Evolutionary conservation across 2,888 invertebrate species (phyloP), one percentile per base, ranked within the genome.

Genomic region (Aporophyla lueneburgensis): DNA sequence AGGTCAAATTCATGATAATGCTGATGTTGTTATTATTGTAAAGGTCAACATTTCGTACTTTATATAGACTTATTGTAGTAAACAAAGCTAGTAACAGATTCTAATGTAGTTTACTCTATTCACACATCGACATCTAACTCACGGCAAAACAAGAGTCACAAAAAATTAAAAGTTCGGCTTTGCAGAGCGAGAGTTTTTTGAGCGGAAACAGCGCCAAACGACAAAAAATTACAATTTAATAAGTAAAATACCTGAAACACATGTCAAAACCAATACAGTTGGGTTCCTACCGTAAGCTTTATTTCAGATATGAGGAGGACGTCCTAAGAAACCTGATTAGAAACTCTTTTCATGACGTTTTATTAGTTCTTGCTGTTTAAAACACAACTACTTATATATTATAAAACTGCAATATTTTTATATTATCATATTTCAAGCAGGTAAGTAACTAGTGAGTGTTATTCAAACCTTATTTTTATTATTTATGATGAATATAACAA

Each of bases 121-220:
- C n/a, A 33, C 33, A 59, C n/a, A 21, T 74, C 16, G 16, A 40
- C 24, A 51, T 51, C 5, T 51, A 40, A 24, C 72, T 33, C n/a
- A 24, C 6, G 46, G n/a, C 27, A 46, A 14, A 75, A 27, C 49
- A 40, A 51, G 40, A 72, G 40, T 16, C n/a, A 59, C n/a, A 59
- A 59, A 67, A 66, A 67, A 61, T 40, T 16, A n/a, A 61, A 67
- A n/a, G 67, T 61, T 33, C 33, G 61, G 19, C 67, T 67, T 67
- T 67, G 19, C 33, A 33, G 33, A 33, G 33, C 33, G 33, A 33
- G 33, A 33, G 33, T 33, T 33, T 33, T 33, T 33, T 33, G 33
- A 33, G 33, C 33, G 33, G 3, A 33, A 1, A 33, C 33, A 2
- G 33, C 33, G 33, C 3, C 3, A 3, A 33, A 33, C 3, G 3